Evolutionary conservation across 2,797 vertebrate genomes (phyloP).

Genomic region (Sebastes taczanowskii): DNA sequence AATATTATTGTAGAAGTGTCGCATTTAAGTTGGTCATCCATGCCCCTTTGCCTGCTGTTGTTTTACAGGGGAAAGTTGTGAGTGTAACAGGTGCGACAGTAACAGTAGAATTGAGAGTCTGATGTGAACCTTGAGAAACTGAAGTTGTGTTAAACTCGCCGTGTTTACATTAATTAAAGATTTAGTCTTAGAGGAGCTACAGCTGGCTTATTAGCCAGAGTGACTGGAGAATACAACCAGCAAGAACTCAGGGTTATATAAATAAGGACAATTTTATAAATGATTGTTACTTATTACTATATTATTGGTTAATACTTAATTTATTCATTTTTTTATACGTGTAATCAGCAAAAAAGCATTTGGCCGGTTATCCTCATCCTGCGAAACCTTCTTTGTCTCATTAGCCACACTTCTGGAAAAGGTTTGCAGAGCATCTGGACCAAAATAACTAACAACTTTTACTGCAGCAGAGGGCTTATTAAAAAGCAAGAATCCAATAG

Average conservation of each 20-base stretch:
- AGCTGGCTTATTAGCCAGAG: neutral
- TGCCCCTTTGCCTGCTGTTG: neutral
- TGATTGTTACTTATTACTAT: constrained; percentile 7
- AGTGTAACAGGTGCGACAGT: too few species aligned
- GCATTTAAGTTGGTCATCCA: neutral
- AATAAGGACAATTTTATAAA: neutral
- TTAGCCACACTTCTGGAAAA: neutral
- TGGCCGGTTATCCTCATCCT: neutral
- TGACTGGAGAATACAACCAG: neutral
- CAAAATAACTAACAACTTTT: neutral
- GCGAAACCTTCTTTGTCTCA: neutral
- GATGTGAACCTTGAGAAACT: neutral
- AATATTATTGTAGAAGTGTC: neutral
- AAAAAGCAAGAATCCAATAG: neutral
- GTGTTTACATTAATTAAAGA: constrained; percentile 8
- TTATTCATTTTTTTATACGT: neutral
- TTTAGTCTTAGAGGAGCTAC: neutral
- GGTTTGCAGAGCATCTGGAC: neutral
- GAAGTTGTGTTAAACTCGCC: neutral
- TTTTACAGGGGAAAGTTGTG: neutral
- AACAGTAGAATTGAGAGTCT: neutral
- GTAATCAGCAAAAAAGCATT: neutral
- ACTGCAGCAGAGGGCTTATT: neutral
- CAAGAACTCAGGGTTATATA: neutral
- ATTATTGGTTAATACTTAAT: neutral